Conservation (phyloP, 30 jellyfish, hydroid and myxozoan genomes). For the Aurelia aurita complex sp. Pacific region DNA sequence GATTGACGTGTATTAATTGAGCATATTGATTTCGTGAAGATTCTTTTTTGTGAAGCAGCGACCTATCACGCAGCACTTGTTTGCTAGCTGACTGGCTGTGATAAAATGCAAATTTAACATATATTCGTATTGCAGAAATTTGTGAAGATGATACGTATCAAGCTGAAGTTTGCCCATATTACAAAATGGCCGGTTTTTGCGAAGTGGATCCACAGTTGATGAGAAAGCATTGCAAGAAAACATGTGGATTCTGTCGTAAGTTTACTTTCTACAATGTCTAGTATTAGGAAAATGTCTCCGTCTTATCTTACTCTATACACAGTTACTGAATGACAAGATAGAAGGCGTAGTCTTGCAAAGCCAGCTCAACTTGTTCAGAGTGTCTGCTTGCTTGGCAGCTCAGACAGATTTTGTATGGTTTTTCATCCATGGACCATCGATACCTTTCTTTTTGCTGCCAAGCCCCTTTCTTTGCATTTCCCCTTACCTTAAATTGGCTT, state of each 20-base stretch:
- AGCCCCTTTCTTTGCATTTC: too few species aligned
- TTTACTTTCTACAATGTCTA: background rate
- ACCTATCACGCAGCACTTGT: too few species aligned
- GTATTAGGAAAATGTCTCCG: background rate
- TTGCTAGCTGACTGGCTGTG: too few species aligned
- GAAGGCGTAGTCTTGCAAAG: too few species aligned
- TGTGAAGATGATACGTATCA: constrained; percentile 81
- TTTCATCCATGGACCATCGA: background rate
- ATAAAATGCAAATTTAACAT: too few species aligned
- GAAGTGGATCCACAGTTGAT: constrained; percentile 60
- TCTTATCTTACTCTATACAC: background rate
- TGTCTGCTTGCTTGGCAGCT: too few species aligned
- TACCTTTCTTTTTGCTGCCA: background rate
- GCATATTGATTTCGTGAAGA: too few species aligned
- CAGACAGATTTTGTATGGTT: too few species aligned
- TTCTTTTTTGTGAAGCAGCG: too few species aligned
- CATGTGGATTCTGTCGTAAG: constrained; percentile 86
- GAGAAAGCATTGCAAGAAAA: constrained; percentile 73
- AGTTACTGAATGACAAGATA: background rate
- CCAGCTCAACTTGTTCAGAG: too few species aligned
- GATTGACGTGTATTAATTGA: too few species aligned
- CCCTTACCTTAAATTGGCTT: too few species aligned
- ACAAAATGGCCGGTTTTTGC: constrained; percentile 77
- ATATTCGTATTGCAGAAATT: constrained; percentile 26
- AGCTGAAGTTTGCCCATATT: constrained; percentile 66